Evolutionary conservation across 2,888 invertebrate species (phyloP).

Genomic region (Oligia strigilis): DNA sequence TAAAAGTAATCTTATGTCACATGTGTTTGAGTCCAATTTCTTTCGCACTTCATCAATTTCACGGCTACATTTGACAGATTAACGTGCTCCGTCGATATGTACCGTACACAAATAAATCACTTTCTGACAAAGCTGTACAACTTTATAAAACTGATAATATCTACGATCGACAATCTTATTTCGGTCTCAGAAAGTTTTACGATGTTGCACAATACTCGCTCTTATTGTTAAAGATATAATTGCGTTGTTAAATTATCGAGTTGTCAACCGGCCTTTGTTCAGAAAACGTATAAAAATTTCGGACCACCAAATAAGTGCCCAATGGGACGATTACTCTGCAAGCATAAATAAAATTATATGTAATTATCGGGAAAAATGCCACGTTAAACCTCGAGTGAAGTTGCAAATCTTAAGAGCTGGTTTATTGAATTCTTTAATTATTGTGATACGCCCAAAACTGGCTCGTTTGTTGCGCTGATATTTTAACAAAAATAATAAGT

Average conservation of each 20-base stretch:
- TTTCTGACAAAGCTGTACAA: conserved; percentile 75
- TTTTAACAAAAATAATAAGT: conserved; percentile 67
- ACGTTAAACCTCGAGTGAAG: conserved; percentile 59
- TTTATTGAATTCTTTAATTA: conserved; percentile 79
- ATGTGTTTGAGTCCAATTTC: conserved; percentile 35
- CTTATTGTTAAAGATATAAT: conserved; percentile 68
- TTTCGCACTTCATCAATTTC: conserved; percentile 19
- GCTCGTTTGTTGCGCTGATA: conserved; percentile 69
- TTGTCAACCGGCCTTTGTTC: conserved; percentile 63
- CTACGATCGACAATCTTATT: conserved; percentile 64
- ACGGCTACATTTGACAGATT: conserved; percentile 63
- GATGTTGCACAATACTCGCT: conserved; percentile 63
- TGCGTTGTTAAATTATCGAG: conserved; percentile 61
- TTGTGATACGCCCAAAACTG: conserved; percentile 72
- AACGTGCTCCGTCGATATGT: conserved; percentile 62
- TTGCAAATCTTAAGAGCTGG: conserved; percentile 66
- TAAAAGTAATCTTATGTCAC: conserved; percentile 30
- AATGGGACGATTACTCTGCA: conserved; percentile 71
- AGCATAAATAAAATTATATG: conserved; percentile 79
- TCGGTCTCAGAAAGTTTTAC: conserved; percentile 45
- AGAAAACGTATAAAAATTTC: conserved; percentile 74
- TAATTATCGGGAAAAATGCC: conserved; percentile 73
- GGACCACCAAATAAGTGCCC: conserved; percentile 79
- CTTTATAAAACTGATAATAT: conserved; percentile 79
- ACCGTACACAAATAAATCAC: conserved; percentile 73